Percentiles rank a stretch among this genome's conserved stretches.
These are phyloP conservation scores for Glomeris marginata DNA, from an alignment of 2,888 invertebrate species.

Conservation along the genomic window DNA sequence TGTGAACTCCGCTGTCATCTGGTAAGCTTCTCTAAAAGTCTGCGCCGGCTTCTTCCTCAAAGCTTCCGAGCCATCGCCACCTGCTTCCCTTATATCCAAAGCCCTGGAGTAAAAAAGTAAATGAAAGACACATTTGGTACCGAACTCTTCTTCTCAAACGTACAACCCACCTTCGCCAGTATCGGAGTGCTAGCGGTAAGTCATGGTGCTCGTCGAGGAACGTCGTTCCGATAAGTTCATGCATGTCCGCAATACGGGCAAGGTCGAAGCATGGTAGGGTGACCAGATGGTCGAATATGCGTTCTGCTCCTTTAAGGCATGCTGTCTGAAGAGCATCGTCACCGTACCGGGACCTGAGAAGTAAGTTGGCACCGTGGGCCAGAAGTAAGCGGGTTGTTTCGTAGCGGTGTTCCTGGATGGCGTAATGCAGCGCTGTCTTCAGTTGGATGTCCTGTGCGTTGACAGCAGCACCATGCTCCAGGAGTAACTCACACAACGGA, in stretches of 20 bases:
- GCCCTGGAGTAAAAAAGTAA: too few relatives aligned
- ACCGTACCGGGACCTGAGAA: constrained; percentile 57
- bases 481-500: constrained; percentile 59
- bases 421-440: constrained; percentile 84
- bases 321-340: constrained; percentile 82
- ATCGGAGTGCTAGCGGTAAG: constrained; percentile 42
- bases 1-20: constrained; percentile 56
- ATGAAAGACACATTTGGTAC: too few relatives aligned
- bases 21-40: constrained; percentile 45
- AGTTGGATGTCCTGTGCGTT: constrained; percentile 78
- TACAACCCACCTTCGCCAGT: constrained; percentile 55
- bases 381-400: constrained; percentile 70
- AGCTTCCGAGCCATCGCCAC: constrained; percentile 11
- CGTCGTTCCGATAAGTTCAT: constrained; percentile 75
- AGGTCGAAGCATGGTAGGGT: constrained; percentile 43
- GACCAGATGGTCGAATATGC: constrained; percentile 44
- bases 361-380: constrained; percentile 62
- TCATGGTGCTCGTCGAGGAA: constrained; percentile 56
- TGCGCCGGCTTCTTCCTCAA: constrained; percentile 26
- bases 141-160: too few relatives aligned
- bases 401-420: constrained; percentile 51
- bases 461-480: constrained; percentile 62
- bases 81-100: constrained; percentile 42
- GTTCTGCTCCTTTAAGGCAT: constrained; percentile 49
- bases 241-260: constrained; percentile 63